phyloP scores from a whole-genome alignment of 37 sponge, comb jelly and placozoan species.

The Sycon ciliatum region DNA sequence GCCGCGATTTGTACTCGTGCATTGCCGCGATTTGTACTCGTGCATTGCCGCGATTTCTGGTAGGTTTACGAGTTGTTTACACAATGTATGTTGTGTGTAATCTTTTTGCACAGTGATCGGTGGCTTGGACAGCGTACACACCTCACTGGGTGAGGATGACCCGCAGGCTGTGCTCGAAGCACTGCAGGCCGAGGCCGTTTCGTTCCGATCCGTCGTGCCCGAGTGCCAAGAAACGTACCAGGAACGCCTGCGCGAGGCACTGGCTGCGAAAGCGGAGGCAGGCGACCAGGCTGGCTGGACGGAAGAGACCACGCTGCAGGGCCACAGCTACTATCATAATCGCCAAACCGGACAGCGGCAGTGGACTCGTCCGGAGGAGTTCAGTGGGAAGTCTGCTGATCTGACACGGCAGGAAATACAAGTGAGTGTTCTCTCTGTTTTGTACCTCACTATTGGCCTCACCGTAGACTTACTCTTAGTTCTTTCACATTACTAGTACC shows the following conservation, averaged over 20 bases:
- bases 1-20: neutral
- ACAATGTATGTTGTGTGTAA: neutral
- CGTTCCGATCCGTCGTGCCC: slow-evolving; percentile 59
- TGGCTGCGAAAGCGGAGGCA: slow-evolving; percentile 40
- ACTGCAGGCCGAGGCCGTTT: slow-evolving; percentile 31
- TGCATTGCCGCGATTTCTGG: neutral
- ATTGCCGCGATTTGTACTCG: neutral
- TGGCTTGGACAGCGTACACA: slow-evolving; percentile 39
- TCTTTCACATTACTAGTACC: no score
- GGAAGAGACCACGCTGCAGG: slow-evolving; percentile 48
- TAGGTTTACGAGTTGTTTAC: no score
- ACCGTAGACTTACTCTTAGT: no score
- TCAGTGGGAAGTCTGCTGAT: slow-evolving; percentile 41
- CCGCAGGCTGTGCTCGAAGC: slow-evolving; percentile 29
- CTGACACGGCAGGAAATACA: slow-evolving; percentile 73
- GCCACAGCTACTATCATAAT: slow-evolving; percentile 68
- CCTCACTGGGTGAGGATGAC: slow-evolving; percentile 39
- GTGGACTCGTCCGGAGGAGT: slow-evolving; percentile 51
- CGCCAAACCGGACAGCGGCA: slow-evolving; percentile 40
- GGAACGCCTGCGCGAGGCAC: slow-evolving; percentile 54
- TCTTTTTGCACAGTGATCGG: slow-evolving; percentile 28
- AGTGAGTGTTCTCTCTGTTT: slow-evolving; percentile 41
- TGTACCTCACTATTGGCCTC: no score
- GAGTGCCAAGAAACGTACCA: slow-evolving; percentile 80
- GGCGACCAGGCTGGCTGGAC: slow-evolving; percentile 16